Evolutionary conservation across 2,888 invertebrate species (phyloP), one percentile per base, ranked within the genome.

Genomic region (Stenurella melanura): DNA sequence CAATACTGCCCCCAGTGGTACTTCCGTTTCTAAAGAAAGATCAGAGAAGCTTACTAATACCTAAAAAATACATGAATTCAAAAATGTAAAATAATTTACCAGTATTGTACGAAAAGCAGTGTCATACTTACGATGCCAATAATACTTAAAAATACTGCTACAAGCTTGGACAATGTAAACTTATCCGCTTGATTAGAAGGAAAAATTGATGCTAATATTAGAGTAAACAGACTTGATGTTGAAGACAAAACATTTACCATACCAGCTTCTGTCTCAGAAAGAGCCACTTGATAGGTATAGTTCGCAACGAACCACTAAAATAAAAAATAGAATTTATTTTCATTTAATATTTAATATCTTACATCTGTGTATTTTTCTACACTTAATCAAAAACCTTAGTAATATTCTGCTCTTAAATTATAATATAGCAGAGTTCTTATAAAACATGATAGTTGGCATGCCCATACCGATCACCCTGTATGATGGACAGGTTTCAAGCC

Each of bases 251-350:
- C 93, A 83, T 96, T 97, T 58, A 98, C 97, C 76, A 97, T 93
- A 73, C 96, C 95, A 15, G 97, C 93, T 86, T 96, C 94, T 4
- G 96, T 95, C 90, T 95, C 93, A 71, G 94, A 92, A 79, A 98
- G 90, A 68, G 98, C 96, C 86, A 97, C 92, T 89, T 98, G 97
- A 90, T 96, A 97, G 74, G 96, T 93, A 88, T 97, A 97, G 90
- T 97, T 98, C 75, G 97, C 97, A 86, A 95, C 90, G 90, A 99
- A 98, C 97, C 98, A 98, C 96, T 98, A 91, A 68, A 93, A 93
- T 68, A 56, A 73, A 75, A 75, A 30, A 42, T 69, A 63, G 26
- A 58, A 42, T 5, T n/a, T n/a, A n/a, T n/a, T n/a, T n/a, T n/a
- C n/a, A n/a, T n/a, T n/a, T n/a, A n/a, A n/a, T n/a, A n/a, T n/a